A percentile compares a stretch with the other conserved stretches of the same genome.
phyloP scores from a whole-genome alignment of 2,888 invertebrate genomes.

The Ommatoiulus sabulosus region DNA sequence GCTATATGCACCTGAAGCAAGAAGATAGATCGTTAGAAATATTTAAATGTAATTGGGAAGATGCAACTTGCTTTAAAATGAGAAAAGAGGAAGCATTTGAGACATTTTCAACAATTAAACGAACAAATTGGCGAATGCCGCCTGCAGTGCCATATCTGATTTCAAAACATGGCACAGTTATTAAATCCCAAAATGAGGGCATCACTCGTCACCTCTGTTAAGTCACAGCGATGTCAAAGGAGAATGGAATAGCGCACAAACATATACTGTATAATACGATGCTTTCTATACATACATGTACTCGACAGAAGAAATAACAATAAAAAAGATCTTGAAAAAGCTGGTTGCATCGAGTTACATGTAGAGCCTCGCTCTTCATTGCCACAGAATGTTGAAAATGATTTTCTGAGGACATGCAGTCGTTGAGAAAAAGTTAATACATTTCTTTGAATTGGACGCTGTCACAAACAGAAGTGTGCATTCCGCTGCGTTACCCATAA shows the following conservation, averaged over 20 bases:
- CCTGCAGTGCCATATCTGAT: too few species aligned
- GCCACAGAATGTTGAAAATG: background rate
- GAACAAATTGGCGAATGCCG: too few species aligned
- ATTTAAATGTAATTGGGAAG: too few species aligned
- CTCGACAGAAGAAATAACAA: background rate
- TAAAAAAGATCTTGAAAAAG: background rate
- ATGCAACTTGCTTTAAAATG: too few species aligned
- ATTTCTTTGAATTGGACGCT: conserved; percentile 12
- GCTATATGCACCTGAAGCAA: too few species aligned
- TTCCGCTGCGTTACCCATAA: background rate
- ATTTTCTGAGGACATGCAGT: background rate
- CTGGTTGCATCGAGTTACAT: background rate
- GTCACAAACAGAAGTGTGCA: conserved; percentile 21
- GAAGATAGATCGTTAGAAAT: too few species aligned
- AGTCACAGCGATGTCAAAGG: background rate
- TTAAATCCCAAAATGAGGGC: too few species aligned
- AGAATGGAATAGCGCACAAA: background rate
- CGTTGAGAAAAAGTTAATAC: background rate
- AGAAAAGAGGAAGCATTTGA: too few species aligned
- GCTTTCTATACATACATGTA: background rate
- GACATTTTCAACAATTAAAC: too few species aligned
- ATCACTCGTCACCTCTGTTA: background rate
- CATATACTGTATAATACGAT: background rate
- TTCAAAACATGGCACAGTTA: too few species aligned
- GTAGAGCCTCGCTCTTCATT: background rate